Evolutionary conservation across 2,888 invertebrate species (phyloP), one percentile per base, ranked within the genome.

Genomic region (Ophioninae sp.): DNA sequence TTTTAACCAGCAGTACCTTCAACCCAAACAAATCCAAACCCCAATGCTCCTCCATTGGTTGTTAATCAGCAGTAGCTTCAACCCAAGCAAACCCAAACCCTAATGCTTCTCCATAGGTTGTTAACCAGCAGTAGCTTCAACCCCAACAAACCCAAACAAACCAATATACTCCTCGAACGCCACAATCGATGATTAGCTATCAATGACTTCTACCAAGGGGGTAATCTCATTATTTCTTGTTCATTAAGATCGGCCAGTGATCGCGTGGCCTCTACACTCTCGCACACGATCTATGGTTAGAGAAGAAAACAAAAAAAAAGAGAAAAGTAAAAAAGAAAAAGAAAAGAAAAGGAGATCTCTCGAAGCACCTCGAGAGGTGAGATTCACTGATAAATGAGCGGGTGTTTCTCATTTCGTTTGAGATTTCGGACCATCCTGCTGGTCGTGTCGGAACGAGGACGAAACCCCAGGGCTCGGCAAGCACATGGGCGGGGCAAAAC

Each of bases 341-440:
- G 78, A 85, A 76, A 82, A 84, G 76, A 85, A 79, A 77, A 83
- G 68, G 75, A 65, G 61, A 81, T 85, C 80, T 84, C 82, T 79
- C 78, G 82, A 59, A 81, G 78, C 67, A 78, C 74, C 81, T 81
- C 77, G 82, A 83, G 81, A 82, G 77, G 83, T 83, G 85, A 90
- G 90, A 80, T 91, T 91, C 86, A 87, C 91, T 92, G 92, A 92
- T 92, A 91, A 92, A 92, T 89, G 92, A 91, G 89, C 88, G 88
- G 87, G 87, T 89, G 89, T 91, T 90, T 89, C 90, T 91, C 90
- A 89, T 90, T 89, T 89, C 86, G 87, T 87, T 84, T 88, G 88
- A 88, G 89, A 90, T 88, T 89, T 84, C 75, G 83, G 78, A 71
- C 74, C 77, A 73, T 87, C 88, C 87, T 51, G 51, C 51, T 85